These are phyloP conservation scores for Grammomys surdaster DNA, from an alignment of 2,113 vertebrate species.

Conservation along the genomic window DNA sequence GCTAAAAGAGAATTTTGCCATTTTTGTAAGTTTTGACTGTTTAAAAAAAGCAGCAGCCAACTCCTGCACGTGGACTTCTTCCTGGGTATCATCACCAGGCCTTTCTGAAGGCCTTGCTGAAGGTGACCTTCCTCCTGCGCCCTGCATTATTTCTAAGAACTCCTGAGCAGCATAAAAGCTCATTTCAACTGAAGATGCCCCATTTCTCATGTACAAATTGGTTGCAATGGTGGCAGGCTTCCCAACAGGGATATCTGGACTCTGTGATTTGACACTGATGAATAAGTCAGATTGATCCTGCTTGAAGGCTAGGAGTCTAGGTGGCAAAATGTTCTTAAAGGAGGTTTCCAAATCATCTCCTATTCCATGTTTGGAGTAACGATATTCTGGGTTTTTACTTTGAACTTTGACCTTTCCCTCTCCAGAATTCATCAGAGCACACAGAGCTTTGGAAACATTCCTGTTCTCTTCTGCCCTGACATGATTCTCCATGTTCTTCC, in stretches of 20 bases:
- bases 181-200: background rate
- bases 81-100: background rate
- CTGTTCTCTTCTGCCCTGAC: background rate
- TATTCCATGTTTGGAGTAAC: background rate
- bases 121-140: accelerated
- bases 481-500: background rate
- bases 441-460: background rate
- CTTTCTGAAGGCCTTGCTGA: background rate
- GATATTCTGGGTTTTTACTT: background rate
- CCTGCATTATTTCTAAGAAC: background rate
- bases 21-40: background rate
- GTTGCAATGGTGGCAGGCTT: background rate
- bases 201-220: background rate
- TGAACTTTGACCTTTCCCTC: constrained; percentile 36
- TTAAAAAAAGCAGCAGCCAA: constrained; percentile 36
- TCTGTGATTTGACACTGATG: constrained; percentile 72
- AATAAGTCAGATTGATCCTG: background rate
- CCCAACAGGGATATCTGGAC: accelerated
- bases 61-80: background rate
- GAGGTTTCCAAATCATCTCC: constrained; percentile 41
- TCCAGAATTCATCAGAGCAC: background rate
- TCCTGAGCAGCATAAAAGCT: accelerated
- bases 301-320: background rate
- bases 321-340: background rate
- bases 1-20: constrained; percentile 54